Evolutionary conservation across 2,797 vertebrate species (phyloP).

Genomic region (Arnoldichthys spilopterus): DNA sequence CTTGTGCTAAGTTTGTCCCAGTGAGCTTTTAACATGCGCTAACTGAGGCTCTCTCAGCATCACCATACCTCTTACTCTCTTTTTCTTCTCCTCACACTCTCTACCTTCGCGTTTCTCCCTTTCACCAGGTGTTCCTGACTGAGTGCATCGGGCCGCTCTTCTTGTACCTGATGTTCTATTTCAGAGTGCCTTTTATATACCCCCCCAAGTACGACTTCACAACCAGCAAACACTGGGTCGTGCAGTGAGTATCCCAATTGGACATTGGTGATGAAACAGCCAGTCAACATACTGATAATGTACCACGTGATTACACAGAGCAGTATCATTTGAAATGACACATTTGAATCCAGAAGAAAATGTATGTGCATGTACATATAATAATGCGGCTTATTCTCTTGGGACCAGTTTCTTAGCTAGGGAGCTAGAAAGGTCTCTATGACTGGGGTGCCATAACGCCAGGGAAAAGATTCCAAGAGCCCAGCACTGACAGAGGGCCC

Average conservation of each 20-base stretch:
- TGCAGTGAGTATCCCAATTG: constrained; percentile 85
- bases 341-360: no score
- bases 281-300: neutral
- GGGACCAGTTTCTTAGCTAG: no score
- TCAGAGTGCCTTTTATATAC: constrained; percentile 92
- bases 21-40: constrained; percentile 30
- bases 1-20: constrained; percentile 38
- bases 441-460: no score
- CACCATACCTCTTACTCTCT: neutral
- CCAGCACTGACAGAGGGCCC: no score
- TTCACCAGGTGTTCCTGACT: constrained; percentile 85
- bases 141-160: constrained; percentile 89
- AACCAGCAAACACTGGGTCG: constrained; percentile 88
- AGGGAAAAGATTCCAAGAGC: no score
- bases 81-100: neutral
- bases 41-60: neutral
- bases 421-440: no score
- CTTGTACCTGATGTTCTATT: constrained; percentile 94
- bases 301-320: no score
- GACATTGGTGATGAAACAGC: neutral
- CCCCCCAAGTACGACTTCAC: constrained; percentile 90
- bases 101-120: neutral
- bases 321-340: no score
- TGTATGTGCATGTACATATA: no score
- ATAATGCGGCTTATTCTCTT: no score